A percentile compares a stretch with the other conserved stretches of the same genome.
phyloP scores from a whole-genome alignment of 2,113 vertebrate species.

The Caranx ignobilis region DNA sequence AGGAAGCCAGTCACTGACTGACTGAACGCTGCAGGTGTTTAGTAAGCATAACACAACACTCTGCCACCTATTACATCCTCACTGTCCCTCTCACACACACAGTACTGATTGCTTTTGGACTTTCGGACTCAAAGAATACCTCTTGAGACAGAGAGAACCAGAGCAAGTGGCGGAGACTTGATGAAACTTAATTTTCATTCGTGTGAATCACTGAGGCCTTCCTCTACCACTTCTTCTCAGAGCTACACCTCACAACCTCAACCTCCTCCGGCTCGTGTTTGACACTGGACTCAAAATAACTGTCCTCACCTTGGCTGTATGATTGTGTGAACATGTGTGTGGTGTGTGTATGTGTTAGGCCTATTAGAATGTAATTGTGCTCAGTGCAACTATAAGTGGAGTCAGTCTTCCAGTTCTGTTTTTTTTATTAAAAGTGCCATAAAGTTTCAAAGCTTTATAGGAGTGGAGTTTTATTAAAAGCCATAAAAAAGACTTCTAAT shows the following conservation, averaged over 20 bases:
- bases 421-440: slow-evolving; percentile 56
- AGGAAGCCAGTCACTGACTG: slow-evolving; percentile 34
- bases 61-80: slow-evolving; percentile 43
- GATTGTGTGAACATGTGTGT: slow-evolving; percentile 6
- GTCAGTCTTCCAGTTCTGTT: neutral
- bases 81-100: slow-evolving; percentile 4
- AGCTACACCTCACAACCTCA: slow-evolving; percentile 30
- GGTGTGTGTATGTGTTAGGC: slow-evolving; percentile 10
- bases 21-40: slow-evolving; percentile 27
- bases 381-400: slow-evolving; percentile 39
- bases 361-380: slow-evolving; percentile 37
- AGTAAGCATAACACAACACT: slow-evolving; percentile 46
- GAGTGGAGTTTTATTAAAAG: slow-evolving; percentile 68
- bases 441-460: slow-evolving; percentile 64
- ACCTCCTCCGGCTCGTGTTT: slow-evolving; percentile 29
- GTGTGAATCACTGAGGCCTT: slow-evolving; percentile 8
- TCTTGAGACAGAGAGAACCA: slow-evolving; percentile 14
- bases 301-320: neutral
- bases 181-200: slow-evolving; percentile 2
- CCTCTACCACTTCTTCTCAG: neutral
- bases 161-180: slow-evolving; percentile 1
- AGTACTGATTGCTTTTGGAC: slow-evolving; percentile 27
- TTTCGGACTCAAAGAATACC: slow-evolving; percentile 4
- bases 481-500: slow-evolving; percentile 60
- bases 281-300: slow-evolving; percentile 3